Base-by-base conservation (phyloP, 2,888 invertebrate species). In the Tethea ocularis region DNA sequence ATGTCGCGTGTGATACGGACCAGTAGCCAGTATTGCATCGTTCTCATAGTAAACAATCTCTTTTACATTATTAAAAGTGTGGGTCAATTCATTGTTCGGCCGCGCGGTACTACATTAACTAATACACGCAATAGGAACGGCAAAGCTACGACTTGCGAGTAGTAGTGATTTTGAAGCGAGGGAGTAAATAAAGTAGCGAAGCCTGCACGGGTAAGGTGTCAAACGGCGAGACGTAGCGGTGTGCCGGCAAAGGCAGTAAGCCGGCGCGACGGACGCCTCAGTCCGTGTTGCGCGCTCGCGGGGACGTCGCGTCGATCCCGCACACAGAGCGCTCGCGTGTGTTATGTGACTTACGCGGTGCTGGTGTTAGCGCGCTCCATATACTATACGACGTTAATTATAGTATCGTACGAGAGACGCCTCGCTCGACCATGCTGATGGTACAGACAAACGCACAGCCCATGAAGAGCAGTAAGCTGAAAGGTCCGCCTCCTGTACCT, bases 401-500 rank as follows among this genome's bases (percentile, higher is more conserved):
- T 93, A 92, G 92, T 92, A 88, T 88, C 83, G 86, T 80, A 81
- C 84, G 88, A 90, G 91, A 89, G 91, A 85, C 86, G 80, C 83
- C 81, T 81, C 79, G 75, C 77, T 79, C 74, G 82, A 89, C 78
- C 77, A 93, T 93, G 93, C 87, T 93, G 83, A 93, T 94, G 91
- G 90, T 94, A 78, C 92, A 94, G 80, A 94, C 92, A 72, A 94
- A 94, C 83, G 88, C 94, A 69, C 95, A 94, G 72, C 92, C 91
- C 67, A 91, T 91, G 91, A 93, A 93, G 85, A 86, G 82, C 78
- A 84, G 71, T 74, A 93, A 92, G 79, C 77, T 93, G 59, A 91
- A 94, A 79, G 95, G 95, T 63, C 95, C 96, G 68, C 97, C 97
- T 71, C 97, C 97, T 75, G 96, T 97, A 69, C 97, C 97, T 61